A percentile compares a stretch with the other conserved stretches of the same genome.
phyloP scores from a whole-genome alignment of 2,797 vertebrate species.

The Neosilurus hyrtlii region DNA sequence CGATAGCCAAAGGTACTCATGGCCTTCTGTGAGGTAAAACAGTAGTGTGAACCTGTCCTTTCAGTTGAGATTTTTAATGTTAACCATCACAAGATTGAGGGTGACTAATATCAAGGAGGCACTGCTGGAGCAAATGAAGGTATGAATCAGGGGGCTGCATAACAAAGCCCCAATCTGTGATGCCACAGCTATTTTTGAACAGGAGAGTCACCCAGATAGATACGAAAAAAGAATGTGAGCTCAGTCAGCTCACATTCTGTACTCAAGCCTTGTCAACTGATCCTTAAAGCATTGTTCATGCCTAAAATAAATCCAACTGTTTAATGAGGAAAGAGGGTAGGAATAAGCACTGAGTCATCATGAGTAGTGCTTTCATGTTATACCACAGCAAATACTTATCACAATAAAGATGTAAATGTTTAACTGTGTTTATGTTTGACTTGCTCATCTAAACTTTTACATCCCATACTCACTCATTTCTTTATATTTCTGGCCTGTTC shows the following conservation, averaged over 20 bases:
- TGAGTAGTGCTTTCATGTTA: not conserved
- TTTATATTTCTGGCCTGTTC: not conserved
- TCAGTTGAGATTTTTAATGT: not conserved
- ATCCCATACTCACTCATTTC: not conserved
- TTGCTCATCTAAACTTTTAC: not conserved
- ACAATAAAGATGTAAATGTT: not conserved
- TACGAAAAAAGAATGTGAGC: constrained; percentile 92
- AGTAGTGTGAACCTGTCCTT: not conserved
- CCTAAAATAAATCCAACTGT: constrained; percentile 75
- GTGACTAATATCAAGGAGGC: not conserved
- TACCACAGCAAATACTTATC: not conserved
- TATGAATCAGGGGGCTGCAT: constrained; percentile 73
- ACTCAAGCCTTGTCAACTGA: constrained; percentile 69
- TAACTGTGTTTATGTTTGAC: not conserved
- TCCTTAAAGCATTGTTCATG: constrained; percentile 77
- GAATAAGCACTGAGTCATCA: constrained; percentile 17
- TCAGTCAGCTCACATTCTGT: constrained; percentile 70
- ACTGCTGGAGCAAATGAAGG: constrained; percentile 5
- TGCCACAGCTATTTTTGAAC: constrained; percentile 87
- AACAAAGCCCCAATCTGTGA: constrained; percentile 82
- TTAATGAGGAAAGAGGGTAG: constrained; percentile 13
- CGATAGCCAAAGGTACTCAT: constrained; percentile 96
- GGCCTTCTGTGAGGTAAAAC: constrained; percentile 38
- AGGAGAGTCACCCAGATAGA: constrained; percentile 82
- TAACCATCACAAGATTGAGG: not conserved